A percentile compares a stretch with the other conserved stretches of the same genome.
These are phyloP conservation scores for Rhyacophila evoluta DNA, from an alignment of 2,888 invertebrate genomes.

Conservation along the genomic window DNA sequence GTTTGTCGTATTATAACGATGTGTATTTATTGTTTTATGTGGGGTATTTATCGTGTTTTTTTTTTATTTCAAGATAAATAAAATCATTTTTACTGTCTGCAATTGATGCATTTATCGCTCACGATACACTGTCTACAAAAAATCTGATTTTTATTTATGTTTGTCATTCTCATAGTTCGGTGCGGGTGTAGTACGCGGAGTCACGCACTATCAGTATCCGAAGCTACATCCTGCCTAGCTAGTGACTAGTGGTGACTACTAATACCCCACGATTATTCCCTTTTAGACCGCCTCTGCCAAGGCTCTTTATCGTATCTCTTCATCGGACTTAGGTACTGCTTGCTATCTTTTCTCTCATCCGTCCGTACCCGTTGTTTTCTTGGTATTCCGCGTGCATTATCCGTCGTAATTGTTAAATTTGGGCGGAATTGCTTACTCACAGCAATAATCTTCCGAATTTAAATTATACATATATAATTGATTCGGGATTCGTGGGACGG, in stretches of 20 bases:
- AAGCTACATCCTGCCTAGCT: background rate
- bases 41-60: too few relatives aligned
- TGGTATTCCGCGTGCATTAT: background rate
- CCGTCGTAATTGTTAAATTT: background rate
- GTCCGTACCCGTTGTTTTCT: background rate
- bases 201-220: background rate
- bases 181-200: background rate
- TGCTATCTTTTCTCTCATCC: background rate
- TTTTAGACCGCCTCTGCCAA: background rate
- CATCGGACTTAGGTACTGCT: background rate
- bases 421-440: background rate
- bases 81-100: too few relatives aligned
- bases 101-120: too few relatives aligned
- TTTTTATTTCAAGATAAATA: too few relatives aligned
- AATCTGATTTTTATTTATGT: too few relatives aligned
- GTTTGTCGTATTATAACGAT: too few relatives aligned
- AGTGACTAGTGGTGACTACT: slow-evolving; percentile 13
- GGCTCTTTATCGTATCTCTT: background rate
- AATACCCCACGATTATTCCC: slow-evolving; percentile 15
- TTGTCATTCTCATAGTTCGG: background rate
- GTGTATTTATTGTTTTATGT: too few relatives aligned
- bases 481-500: too few relatives aligned
- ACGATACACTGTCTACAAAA: too few relatives aligned
- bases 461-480: too few relatives aligned
- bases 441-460: too few relatives aligned